These are phyloP conservation scores for Nyctalus aviator DNA, from an alignment of 2,797 vertebrate genomes.

Conservation along the genomic window DNA sequence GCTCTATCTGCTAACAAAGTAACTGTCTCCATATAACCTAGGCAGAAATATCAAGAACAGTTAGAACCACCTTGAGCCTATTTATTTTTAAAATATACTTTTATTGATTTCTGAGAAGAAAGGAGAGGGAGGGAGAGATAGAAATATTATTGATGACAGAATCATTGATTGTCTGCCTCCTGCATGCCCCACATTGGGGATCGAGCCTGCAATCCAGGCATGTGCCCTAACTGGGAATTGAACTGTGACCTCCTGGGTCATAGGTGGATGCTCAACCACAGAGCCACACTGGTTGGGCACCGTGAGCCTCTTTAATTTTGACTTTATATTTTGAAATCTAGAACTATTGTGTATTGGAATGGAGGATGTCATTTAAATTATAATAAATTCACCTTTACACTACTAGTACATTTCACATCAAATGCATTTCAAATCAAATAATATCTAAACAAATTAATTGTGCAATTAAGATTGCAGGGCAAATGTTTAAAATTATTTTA, in stretches of 20 bases:
- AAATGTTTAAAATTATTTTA: conserved; percentile 68
- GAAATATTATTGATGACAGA: too few relatives aligned
- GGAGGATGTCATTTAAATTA: conserved; percentile 39
- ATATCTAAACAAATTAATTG: conserved; percentile 62
- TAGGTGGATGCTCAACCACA: too few relatives aligned
- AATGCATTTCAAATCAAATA: conserved; percentile 58
- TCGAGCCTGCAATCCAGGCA: too few relatives aligned
- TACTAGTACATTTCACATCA: not conserved
- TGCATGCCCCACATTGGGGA: too few relatives aligned
- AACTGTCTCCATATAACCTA: not conserved
- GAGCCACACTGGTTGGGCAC: not conserved
- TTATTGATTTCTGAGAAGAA: too few relatives aligned
- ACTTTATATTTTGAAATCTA: not conserved
- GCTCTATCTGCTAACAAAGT: not conserved
- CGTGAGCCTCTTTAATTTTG: not conserved
- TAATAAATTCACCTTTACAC: conserved; percentile 38
- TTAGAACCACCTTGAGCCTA: not conserved
- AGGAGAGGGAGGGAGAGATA: too few relatives aligned
- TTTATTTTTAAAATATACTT: too few relatives aligned
- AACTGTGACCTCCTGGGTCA: too few relatives aligned
- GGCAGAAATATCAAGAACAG: not conserved
- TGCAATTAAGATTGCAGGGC: conserved; percentile 58
- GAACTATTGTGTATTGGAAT: not conserved
- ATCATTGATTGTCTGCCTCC: too few relatives aligned
- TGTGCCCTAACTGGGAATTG: too few relatives aligned